Percentiles rank a stretch among this genome's conserved stretches.
Evolutionary conservation across 2,888 invertebrate genomes (phyloP).

Genomic region (Siphlonurus alternatus): DNA sequence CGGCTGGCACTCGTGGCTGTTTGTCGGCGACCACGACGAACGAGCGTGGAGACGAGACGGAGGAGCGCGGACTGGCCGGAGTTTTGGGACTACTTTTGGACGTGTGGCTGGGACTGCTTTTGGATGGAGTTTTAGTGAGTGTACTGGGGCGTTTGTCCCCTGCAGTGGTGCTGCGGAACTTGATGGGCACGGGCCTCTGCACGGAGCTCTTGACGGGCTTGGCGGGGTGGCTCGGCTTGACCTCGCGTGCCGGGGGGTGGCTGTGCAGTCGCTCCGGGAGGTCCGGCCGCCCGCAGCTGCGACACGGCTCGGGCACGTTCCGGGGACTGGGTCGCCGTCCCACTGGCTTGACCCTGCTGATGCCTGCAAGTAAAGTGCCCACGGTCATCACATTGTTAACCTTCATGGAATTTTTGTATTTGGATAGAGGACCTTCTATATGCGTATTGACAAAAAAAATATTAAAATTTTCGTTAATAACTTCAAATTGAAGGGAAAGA

Average conservation of each 20-base stretch:
- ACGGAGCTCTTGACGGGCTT: slow-evolving; percentile 26
- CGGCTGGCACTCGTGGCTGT: not conserved
- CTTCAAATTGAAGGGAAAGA: too few species aligned
- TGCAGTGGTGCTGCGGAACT: too few species aligned
- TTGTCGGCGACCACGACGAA: slow-evolving; percentile 1
- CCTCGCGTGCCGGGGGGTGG: slow-evolving; percentile 23
- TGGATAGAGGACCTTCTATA: too few species aligned
- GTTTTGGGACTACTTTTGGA: too few species aligned
- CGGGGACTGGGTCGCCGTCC: slow-evolving; percentile 9
- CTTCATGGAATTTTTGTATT: too few species aligned
- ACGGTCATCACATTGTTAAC: too few species aligned
- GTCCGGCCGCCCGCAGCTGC: slow-evolving; percentile 46
- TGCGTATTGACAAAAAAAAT: too few species aligned
- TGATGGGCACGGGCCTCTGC: slow-evolving; percentile 33
- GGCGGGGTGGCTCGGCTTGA: slow-evolving; percentile 9
- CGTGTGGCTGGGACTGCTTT: not conserved
- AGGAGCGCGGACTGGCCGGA: too few species aligned
- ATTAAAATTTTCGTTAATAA: too few species aligned
- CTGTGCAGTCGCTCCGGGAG: slow-evolving; percentile 48
- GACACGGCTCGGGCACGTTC: slow-evolving; percentile 36
- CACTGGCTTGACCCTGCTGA: slow-evolving; percentile 12
- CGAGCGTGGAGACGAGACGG: not conserved
- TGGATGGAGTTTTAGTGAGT: not conserved
- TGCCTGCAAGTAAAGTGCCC: too few species aligned
- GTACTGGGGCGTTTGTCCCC: too few species aligned